phyloP scores from a whole-genome alignment of 2,797 vertebrate species.

The Astyanax mexicanus region DNA sequence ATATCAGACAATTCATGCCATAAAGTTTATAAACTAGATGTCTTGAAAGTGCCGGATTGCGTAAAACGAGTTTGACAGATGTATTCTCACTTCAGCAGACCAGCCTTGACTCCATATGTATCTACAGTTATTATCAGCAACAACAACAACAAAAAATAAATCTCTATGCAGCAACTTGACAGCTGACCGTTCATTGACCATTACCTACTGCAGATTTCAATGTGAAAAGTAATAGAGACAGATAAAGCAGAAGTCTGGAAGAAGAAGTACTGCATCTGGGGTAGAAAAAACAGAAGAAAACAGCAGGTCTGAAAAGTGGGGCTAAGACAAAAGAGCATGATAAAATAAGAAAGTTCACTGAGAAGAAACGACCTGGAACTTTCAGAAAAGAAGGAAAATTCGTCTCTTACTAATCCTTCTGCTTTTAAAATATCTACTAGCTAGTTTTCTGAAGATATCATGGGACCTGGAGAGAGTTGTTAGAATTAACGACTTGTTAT shows the following conservation, averaged over 20 bases:
- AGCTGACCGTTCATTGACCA: not conserved
- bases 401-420: too few species aligned
- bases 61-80: too few species aligned
- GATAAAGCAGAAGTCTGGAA: not conserved
- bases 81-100: too few species aligned
- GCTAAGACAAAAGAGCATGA: slow-evolving; percentile 1
- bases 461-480: not conserved
- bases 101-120: not conserved
- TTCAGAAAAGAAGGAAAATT: not conserved
- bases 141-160: not conserved
- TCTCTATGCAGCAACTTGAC: not conserved
- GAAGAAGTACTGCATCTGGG: too few species aligned
- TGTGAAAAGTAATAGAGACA: slow-evolving; percentile 14
- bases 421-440: too few species aligned
- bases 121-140: too few species aligned
- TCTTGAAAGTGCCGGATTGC: too few species aligned
- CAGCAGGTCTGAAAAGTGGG: slow-evolving; percentile 13
- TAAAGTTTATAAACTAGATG: too few species aligned
- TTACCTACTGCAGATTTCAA: not conserved
- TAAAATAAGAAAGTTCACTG: not conserved
- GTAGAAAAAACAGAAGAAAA: too few species aligned
- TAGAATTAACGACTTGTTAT: not conserved
- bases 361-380: not conserved
- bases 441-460: not conserved
- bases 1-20: too few species aligned